phyloP scores from a whole-genome alignment of 2,888 invertebrate species.

The Clusia tigrina region DNA sequence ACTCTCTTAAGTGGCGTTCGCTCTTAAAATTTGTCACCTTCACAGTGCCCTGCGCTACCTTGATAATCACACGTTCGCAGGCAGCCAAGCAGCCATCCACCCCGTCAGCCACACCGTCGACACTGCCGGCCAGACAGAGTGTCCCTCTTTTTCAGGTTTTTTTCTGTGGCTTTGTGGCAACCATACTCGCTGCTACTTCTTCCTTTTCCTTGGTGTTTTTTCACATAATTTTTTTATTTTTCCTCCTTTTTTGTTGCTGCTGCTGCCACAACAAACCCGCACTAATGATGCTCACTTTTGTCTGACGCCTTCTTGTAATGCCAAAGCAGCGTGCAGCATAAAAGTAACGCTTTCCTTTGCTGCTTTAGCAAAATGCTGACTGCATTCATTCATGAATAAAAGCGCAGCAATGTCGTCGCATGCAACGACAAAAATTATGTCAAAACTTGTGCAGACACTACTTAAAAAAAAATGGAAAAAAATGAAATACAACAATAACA shows the following conservation, averaged over 20 bases:
- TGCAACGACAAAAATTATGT: slow-evolving; percentile 45
- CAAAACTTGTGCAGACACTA: slow-evolving; percentile 46
- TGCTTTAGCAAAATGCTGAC: slow-evolving; percentile 22
- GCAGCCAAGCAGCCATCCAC: too few species aligned
- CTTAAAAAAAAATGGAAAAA: neutral
- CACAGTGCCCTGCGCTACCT: too few species aligned
- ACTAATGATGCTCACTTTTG: slow-evolving; percentile 32
- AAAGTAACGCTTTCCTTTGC: neutral
- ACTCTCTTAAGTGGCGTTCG: too few species aligned
- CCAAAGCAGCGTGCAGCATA: neutral
- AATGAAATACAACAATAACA: neutral
- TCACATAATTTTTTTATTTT: slow-evolving; percentile 12
- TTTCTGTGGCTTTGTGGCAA: neutral
- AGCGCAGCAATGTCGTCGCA: neutral
- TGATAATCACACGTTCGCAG: too few species aligned
- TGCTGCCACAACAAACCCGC: slow-evolving; percentile 3
- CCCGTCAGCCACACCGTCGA: neutral
- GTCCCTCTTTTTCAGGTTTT: neutral
- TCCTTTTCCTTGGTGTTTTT: neutral
- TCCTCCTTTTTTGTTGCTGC: neutral
- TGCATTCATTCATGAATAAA: slow-evolving; percentile 33
- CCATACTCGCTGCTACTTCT: neutral
- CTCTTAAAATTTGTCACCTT: too few species aligned
- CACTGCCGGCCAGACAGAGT: neutral
- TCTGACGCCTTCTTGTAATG: slow-evolving; percentile 6